Conservation (phyloP, 2,888 invertebrate genomes). For the Scaptomyza caliginosa region DNA sequence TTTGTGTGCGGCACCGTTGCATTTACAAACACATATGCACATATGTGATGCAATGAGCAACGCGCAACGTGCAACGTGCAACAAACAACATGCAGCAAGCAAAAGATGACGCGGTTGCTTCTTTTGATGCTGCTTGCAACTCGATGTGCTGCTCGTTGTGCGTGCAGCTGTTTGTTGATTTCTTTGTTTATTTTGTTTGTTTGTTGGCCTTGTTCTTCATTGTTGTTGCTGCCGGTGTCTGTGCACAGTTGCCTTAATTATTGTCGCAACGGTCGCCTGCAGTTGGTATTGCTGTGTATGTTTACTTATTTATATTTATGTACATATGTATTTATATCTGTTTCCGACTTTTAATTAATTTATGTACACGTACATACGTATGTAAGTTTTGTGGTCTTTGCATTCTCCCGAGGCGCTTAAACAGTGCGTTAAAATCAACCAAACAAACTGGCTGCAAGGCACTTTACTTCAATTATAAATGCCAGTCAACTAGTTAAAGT, state of each 20-base stretch:
- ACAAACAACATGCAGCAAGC: conserved; percentile 40
- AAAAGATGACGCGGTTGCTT: conserved; percentile 54
- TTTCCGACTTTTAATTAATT: conserved; percentile 79
- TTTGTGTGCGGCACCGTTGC: conserved; percentile 68
- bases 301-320: conserved; percentile 40
- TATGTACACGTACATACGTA: conserved; percentile 54
- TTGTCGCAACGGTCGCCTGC: conserved; percentile 59
- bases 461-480: conserved; percentile 19
- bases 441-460: conserved; percentile 6
- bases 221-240: conserved; percentile 22
- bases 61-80: conserved; percentile 29
- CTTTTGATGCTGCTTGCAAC: conserved; percentile 55
- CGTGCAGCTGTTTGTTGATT: conserved; percentile 52
- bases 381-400: conserved; percentile 21
- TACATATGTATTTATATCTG: conserved; percentile 65
- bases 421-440: conserved; percentile 38
- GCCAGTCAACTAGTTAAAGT: neutral
- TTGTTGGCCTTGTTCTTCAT: conserved; percentile 31
- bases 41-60: conserved; percentile 5
- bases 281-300: conserved; percentile 32
- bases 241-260: conserved; percentile 72
- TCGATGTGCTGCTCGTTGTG: conserved; percentile 11
- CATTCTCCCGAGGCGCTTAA: conserved; percentile 39
- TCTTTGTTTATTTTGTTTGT: conserved; percentile 34
- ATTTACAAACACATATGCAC: conserved; percentile 35